These are phyloP conservation scores for Callipepla squamata DNA, from an alignment of 2,113 vertebrate genomes.

Conservation along the genomic window DNA sequence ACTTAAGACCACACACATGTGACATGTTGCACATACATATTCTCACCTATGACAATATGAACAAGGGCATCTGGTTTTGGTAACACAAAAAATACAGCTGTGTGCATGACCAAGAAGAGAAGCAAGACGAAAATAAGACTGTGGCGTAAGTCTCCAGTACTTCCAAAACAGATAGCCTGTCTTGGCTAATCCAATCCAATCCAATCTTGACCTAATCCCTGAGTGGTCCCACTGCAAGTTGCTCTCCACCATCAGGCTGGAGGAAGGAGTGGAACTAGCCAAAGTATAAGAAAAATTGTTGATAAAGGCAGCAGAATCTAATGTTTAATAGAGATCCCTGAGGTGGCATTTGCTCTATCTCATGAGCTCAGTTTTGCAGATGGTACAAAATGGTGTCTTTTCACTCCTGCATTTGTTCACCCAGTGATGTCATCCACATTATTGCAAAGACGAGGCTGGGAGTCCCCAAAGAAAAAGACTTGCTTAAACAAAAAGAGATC, in stretches of 20 bases:
- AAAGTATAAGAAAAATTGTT: not conserved
- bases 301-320: not conserved
- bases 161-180: not conserved
- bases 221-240: not conserved
- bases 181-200: too few species aligned
- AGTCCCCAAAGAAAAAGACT: slow-evolving; percentile 43
- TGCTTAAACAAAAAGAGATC: slow-evolving; percentile 12
- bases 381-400: not conserved
- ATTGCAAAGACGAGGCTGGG: not conserved
- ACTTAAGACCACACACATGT: not conserved
- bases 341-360: not conserved
- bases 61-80: not conserved
- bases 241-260: not conserved
- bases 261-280: not conserved
- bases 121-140: not conserved
- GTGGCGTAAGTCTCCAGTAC: not conserved
- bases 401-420: not conserved
- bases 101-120: not conserved
- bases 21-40: not conserved
- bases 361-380: not conserved
- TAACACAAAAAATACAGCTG: not conserved
- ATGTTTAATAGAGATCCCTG: not conserved
- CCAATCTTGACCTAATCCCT: not conserved
- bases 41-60: not conserved
- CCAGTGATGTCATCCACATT: slow-evolving; percentile 6